Evolutionary conservation across 2,888 invertebrate genomes (phyloP), one percentile per base, ranked within the genome.

Genomic region (Erpobdella octoculata): DNA sequence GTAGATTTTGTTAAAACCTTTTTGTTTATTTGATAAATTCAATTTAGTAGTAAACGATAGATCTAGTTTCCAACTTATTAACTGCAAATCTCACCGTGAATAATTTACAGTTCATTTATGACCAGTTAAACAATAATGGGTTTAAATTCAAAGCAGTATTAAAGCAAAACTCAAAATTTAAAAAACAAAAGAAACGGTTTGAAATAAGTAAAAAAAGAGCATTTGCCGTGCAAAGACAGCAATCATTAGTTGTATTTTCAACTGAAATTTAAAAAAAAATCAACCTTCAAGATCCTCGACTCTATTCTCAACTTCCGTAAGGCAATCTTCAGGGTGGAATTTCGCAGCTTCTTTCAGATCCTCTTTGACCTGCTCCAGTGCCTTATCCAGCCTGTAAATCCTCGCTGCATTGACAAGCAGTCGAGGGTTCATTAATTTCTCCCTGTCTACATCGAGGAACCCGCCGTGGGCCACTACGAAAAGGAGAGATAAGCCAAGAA

Each of bases 211-310:
- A n/a, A n/a, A n/a, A n/a, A n/a, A n/a, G n/a, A n/a, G n/a, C n/a
- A n/a, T n/a, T n/a, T n/a, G n/a, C n/a, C n/a, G n/a, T n/a, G n/a
- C n/a, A n/a, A n/a, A n/a, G n/a, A n/a, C n/a, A n/a, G n/a, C n/a
- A n/a, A n/a, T n/a, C n/a, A n/a, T n/a, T n/a, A n/a, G n/a, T 53
- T 12, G 21, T 53, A 4, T n/a, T 25, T 25, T 25, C 15, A 1
- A 53, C n/a, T n/a, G 53, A 53, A 53, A 12, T 53, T n/a, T 53
- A 25, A 8, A 8, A 8, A 53, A 4, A 6, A 53, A 53, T 12
- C 9, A 53, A 53, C 53, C 53, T 53, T 53, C 53, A 53, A 53
- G 53, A 53, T 4, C 53, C 53, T 53, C 53, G 21, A 53, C 53
- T n/a, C 53, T 53, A 8, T 53, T 21, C 21, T 21, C 53, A 5